Percentiles rank a stretch among this genome's conserved stretches.
Evolutionary conservation across 2,113 vertebrate genomes (phyloP).

Genomic region (Cettia cetti): DNA sequence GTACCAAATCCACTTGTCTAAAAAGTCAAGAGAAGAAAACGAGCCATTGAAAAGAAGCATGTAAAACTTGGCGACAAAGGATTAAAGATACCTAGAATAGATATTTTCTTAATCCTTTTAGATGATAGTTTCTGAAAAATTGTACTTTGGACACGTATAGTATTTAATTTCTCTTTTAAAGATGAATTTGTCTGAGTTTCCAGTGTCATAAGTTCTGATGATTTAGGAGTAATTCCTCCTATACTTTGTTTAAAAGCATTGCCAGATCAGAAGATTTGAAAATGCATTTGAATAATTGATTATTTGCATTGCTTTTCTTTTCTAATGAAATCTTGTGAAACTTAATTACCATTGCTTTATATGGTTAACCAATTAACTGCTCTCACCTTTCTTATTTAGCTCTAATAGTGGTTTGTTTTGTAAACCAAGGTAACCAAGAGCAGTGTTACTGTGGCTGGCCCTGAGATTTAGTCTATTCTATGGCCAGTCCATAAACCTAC

Average conservation of each 20-base stretch:
- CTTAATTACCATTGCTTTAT: neutral
- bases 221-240: neutral
- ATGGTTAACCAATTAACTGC: neutral
- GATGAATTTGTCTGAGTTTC: neutral
- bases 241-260: neutral
- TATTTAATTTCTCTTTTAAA: neutral
- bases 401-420: neutral
- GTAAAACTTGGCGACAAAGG: neutral
- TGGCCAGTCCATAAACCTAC: neutral
- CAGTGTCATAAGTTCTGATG: neutral
- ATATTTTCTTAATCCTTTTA: neutral
- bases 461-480: neutral
- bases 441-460: neutral
- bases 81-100: neutral
- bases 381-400: neutral
- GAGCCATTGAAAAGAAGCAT: neutral
- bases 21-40: neutral
- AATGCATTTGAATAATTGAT: neutral
- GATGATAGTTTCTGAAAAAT: neutral
- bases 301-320: neutral
- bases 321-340: neutral
- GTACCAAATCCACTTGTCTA: neutral
- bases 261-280: neutral
- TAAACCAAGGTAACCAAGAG: neutral
- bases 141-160: neutral